Base-by-base conservation (phyloP, 2,888 invertebrate species). In the Cephus nigrinus region DNA sequence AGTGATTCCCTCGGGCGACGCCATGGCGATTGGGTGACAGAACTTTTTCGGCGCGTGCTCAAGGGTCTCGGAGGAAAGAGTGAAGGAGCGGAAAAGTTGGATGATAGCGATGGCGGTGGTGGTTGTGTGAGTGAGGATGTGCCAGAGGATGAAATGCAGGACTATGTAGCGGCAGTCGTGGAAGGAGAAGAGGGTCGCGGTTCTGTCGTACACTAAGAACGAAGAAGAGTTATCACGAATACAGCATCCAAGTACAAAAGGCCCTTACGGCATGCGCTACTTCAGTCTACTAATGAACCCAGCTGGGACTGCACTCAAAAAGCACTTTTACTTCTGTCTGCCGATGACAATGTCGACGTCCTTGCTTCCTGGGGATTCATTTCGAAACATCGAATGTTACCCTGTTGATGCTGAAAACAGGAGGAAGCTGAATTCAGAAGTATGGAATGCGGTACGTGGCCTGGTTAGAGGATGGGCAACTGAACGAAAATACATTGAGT, bases 271-370 rank as follows among this genome's bases (percentile, higher is more conserved):
- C 82, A 79, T 83, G 84, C 81, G 83, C 84, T 85, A 87, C 87
- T 88, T 87, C 83, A 88, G 88, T 87, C 87, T 84, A 86, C 88
- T 88, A 88, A 88, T 88, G 88, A 88, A 88, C 88, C 86, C 86
- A 86, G 85, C 84, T 84, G 84, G 84, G 85, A 84, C 85, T 80
- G 80, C 84, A 86, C 87, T 88, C 84, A 82, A 88, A 86, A 82
- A 88, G 90, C 88, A 89, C 89, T 90, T 90, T 89, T 89, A 88
- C 87, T 88, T 87, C 86, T 84, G 85, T 86, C 85, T 86, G 80
- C 83, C 83, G 80, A 80, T 81, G 79, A 83, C 85, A 84, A 84
- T 81, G 81, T 81, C 83, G 79, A 78, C 71, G 75, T 78, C 76
- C 73, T 69, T 34, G 35, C 40, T 69, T 40, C 69, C 69, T 69